Base-by-base conservation (phyloP, 1,140 invertebrate genomes). In the Drosophila miranda region DNA sequence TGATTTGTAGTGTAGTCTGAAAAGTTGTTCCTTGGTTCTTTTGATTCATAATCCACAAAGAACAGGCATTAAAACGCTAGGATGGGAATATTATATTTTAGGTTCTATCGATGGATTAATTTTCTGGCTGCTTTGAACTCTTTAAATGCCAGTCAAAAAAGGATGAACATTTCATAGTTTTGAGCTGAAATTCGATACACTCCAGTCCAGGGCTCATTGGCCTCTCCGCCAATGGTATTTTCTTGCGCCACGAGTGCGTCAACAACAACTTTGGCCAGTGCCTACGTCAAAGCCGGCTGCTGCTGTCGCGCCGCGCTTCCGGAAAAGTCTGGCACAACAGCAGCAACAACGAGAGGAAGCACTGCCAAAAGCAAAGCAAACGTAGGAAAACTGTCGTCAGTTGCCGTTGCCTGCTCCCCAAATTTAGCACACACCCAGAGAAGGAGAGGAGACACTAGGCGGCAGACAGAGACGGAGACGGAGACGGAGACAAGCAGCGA, bases 301-400 rank as follows among this genome's bases (percentile, higher is more conserved):
- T 84, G 72, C 59, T 82, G 82, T 87, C 82, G 82, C 82, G 82
- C 68, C 82, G 75, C 66, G 83, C 83, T 87, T 87, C 82, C 82
- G 82, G 82, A 87, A 87, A 88, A 87, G 82, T 87, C 83, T 86
- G 78, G 64, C 61, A 72, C 52, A 70, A 74, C 74, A 86, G 84
- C 63, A 64, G 71, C 67, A 76, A 75, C 66, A 59, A 63, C 74
- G 42, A 59, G 67, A 76, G 78, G 78, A 87, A 86, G 72, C 34
- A 38, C 48, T 78, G 82, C 78, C 82, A 84, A 81, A 38, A 86
- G 76, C 61, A 81, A 38, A 81, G 70, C 61, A 70, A 69, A 60
- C 57, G 63, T 69, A 87, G 81, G 81, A 86, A 86, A 86, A 86
- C 61, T 86, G 81, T 84, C 81, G 79, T 67, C 68, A 38, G 77